Base-by-base conservation (phyloP, 2,113 vertebrate genomes). In the Porphyrio hochstetteri region DNA sequence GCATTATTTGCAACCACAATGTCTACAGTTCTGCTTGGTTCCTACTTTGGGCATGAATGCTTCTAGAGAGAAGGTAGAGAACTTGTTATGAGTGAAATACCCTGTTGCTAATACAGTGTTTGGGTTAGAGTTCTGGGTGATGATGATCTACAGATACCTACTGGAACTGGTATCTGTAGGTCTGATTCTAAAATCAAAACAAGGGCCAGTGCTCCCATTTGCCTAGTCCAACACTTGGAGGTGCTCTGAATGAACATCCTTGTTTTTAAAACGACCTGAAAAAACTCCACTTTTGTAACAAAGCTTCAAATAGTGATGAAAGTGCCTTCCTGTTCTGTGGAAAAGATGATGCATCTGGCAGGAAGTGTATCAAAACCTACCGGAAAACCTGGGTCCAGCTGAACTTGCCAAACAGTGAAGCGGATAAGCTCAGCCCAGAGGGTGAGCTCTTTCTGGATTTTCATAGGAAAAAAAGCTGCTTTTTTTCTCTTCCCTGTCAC, bases 131-230 rank as follows among this genome's bases (percentile, higher is more conserved):
- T 59, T 31, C 9, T 19, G 13, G 46, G n/a, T 67, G n/a, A 1
- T 4, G 6, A 9, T 33, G 28, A 2, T 57, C 42, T 52, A 0
- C 10, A n/a, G 68, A 3, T 15, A 4, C 1, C 7, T 42, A 2
- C 70, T 42, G 36, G 44, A 5, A 11, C 1, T 16, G 4, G 10
- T 16, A n/a, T n/a, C n/a, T n/a, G n/a, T n/a, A n/a, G n/a, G n/a
- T n/a, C n/a, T n/a, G n/a, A n/a, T 9, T 61, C 8, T 50, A 1
- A 59, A 33, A 10, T 11, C 65, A 12, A 13, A 20, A 1, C 7
- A 59, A 8, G 78, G 23, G 25, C 40, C 15, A 10, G n/a, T 57
- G 63, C 21, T 69, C 18, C 52, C 12, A 0, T 5, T 56, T 11
- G 0, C 59, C 4, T 33, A 4, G 11, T 14, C 48, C 18, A 0